phyloP scores from a whole-genome alignment of 2,888 invertebrate species.

The Apeira syringaria region DNA sequence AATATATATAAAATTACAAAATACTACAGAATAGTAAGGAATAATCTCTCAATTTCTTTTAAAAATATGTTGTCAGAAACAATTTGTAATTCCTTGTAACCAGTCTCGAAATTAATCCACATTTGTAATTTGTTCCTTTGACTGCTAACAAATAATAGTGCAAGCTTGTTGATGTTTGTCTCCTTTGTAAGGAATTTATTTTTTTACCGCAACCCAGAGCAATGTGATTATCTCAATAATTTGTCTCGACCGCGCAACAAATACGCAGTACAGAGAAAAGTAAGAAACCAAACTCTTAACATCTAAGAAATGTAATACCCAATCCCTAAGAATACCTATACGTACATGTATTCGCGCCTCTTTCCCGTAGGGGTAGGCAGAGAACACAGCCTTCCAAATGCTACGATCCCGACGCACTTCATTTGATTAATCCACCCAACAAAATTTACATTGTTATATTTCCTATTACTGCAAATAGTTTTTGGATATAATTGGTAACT shows the following conservation, averaged over 20 bases:
- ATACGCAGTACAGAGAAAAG: not conserved
- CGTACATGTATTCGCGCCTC: no score
- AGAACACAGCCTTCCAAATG: no score
- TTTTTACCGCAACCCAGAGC: constrained; percentile 40
- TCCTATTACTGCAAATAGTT: no score
- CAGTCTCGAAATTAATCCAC: constrained; percentile 9
- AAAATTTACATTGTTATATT: no score
- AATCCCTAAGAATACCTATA: no score
- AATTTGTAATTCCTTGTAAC: constrained; percentile 8
- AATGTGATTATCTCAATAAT: constrained; percentile 55
- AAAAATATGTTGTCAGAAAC: constrained; percentile 1
- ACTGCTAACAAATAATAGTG: constrained; percentile 38
- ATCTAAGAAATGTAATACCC: no score
- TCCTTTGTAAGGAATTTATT: constrained; percentile 41
- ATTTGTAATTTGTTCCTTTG: constrained; percentile 32
- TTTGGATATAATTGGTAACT: no score
- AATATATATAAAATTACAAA: no score
- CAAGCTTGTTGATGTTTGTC: constrained; percentile 33
- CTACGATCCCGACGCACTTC: no score
- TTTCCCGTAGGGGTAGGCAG: no score
- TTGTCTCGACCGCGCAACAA: constrained; percentile 35
- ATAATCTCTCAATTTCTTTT: not conserved
- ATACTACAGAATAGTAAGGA: not conserved
- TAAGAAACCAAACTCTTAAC: no score
- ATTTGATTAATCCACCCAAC: no score